Percentiles rank a stretch among this genome's conserved stretches.
Evolutionary conservation across 2,888 invertebrate species (phyloP).

Genomic region (Eumerus sabulonum): DNA sequence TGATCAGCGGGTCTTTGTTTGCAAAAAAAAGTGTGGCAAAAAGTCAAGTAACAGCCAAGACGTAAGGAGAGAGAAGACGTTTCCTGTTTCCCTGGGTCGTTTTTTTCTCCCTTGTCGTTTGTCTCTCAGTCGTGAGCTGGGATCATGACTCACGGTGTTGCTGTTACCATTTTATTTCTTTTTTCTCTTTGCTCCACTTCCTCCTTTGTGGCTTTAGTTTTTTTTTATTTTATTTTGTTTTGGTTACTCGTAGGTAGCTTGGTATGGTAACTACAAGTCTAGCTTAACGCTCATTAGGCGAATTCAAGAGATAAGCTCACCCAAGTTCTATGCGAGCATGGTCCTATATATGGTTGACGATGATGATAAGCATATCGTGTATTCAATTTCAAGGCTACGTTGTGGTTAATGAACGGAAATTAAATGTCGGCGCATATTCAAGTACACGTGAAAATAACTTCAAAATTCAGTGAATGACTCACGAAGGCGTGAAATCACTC

Average conservation of each 20-base stretch:
- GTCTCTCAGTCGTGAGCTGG: conserved; percentile 26
- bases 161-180: conserved; percentile 18
- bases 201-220: conserved; percentile 14
- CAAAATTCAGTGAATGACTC: too few species aligned
- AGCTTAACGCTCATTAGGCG: too few species aligned
- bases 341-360: too few species aligned
- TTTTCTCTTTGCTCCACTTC: conserved; percentile 4
- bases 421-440: too few species aligned
- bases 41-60: neutral
- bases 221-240: neutral
- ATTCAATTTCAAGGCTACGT: neutral
- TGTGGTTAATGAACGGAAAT: neutral
- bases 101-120: conserved; percentile 8
- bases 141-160: conserved; percentile 43
- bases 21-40: conserved; percentile 17
- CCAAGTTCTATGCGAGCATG: too few species aligned
- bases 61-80: conserved; percentile 24
- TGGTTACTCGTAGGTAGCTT: too few species aligned
- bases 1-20: conserved; percentile 13
- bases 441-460: too few species aligned
- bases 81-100: conserved; percentile 55
- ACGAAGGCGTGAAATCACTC: too few species aligned
- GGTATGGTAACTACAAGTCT: too few species aligned
- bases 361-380: neutral
- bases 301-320: too few species aligned